Base-by-base conservation (phyloP, 2,797 vertebrate species). In the Leptoclinus maculatus region DNA sequence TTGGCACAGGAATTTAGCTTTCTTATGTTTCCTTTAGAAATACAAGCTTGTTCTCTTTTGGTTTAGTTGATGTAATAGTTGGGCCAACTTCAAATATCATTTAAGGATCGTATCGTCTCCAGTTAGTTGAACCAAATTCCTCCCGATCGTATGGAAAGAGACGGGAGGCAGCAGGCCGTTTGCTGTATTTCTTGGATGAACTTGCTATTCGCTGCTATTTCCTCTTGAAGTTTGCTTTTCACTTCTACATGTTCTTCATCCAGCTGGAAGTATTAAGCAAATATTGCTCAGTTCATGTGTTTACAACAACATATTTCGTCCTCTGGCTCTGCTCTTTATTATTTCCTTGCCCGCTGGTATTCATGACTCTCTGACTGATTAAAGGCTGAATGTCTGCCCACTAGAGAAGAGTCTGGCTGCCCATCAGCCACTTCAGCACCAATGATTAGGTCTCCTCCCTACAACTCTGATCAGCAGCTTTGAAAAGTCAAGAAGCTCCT, bases 111-210 rank as follows among this genome's bases (percentile, higher is more conserved):
- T 29, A 17, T 17, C 45, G 47, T 36, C 19, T 39, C 38, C 23
- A 54, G 10, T 32, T 11, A 38, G 10, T n/a, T 21, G 39, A 45
- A 25, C n/a, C 23, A 23, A 38, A 67, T n/a, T 6, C 56, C 17
- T 25, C 38, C 3, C 12, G 19, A 34, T 25, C 0, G 1, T 27
- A 43, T 23, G 21, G 56, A 67, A 43, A 17, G 41, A 72, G 23
- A 80, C 25, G 2, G 76, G 78, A 85, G 69, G 72, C 69, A 65
- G 79, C 51, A 11, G 41, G 80, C 23, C 1, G 6, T 66, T 79
- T 49, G 68, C 64, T 89, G 80, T 84, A 56, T 83, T 76, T 90
- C 76, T 87, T 85, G 87, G 85, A 84, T 25, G 25, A 79, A 76
- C 63, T 69, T 67, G 12, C 45, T 29, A n/a, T 69, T 86, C 1